phyloP scores from a whole-genome alignment of 2,888 invertebrate species.

The Bugulina stolonifera region DNA sequence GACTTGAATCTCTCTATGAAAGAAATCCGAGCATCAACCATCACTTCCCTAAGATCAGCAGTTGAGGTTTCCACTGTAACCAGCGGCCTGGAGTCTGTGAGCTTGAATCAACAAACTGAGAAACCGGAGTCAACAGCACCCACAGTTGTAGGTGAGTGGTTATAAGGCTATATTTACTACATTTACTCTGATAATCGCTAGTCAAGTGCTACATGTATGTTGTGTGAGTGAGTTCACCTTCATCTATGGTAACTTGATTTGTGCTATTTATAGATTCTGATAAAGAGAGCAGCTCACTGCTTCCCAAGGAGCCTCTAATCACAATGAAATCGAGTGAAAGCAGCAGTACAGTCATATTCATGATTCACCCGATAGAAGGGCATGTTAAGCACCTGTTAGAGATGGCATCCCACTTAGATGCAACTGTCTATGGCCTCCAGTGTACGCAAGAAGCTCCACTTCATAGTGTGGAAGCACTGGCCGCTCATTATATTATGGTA shows the following conservation, averaged over 20 bases:
- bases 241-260: too few species aligned
- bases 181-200: too few species aligned
- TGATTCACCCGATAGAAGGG: slow-evolving; percentile 53
- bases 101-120: too few species aligned
- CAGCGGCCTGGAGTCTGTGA: background rate
- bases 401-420: slow-evolving; percentile 68
- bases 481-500: slow-evolving; percentile 56
- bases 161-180: too few species aligned
- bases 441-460: slow-evolving; percentile 73
- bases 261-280: too few species aligned
- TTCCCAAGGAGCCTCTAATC: slow-evolving; percentile 70
- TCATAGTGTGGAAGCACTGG: slow-evolving; percentile 66
- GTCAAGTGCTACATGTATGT: too few species aligned
- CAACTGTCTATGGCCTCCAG: slow-evolving; percentile 78
- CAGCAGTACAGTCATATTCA: slow-evolving; percentile 38
- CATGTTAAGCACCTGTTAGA: slow-evolving; percentile 63
- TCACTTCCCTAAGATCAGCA: slow-evolving; percentile 31
- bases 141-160: too few species aligned
- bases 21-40: slow-evolving; percentile 67
- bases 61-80: background rate
- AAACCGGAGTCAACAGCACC: too few species aligned
- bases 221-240: too few species aligned
- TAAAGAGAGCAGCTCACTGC: too few species aligned
- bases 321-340: slow-evolving; percentile 48
- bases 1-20: slow-evolving; percentile 83